Base-by-base conservation (phyloP, 2,113 vertebrate genomes). In the Protomyctophum bolini region DNA sequence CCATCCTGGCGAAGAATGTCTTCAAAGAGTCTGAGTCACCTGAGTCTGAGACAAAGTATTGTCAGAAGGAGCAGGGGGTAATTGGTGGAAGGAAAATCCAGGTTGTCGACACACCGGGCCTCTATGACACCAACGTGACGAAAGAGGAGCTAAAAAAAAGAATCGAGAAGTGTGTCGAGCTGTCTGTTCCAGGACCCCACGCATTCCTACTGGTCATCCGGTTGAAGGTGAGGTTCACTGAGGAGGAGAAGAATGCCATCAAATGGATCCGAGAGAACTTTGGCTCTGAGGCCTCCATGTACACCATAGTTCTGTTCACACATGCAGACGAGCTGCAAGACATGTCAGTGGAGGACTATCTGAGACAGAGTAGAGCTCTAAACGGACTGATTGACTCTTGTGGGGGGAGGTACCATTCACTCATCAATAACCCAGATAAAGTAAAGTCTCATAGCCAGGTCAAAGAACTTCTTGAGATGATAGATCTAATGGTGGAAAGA, bases 231-330 rank as follows among this genome's bases (percentile, higher is more conserved):
- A 81, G 84, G 52, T 90, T 90, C 80, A 92, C 92, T 0, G 84
- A 92, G 0, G 89, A 92, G 28, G 89, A 93, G n/a, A 73, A 75
- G 10, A 80, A 91, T 0, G 79, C 91, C 1, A 78, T 91, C 2
- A 89, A 87, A 64, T 89, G 87, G 88, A 88, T 93, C 84, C 85
- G 88, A 81, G 73, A 93, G 15, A 92, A 91, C 77, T 93, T 93
- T 83, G 92, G 91, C 3, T 83, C 83, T 0, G 86, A 90, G 1
- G 88, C 85, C 46, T 79, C 87, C 68, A 83, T 86, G 77, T 92
- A 92, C 80, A 91, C 87, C 10, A 89, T 93, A 45, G 72, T 93
- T 79, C 72, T 94, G 67, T 93, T 94, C 52, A 93, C 91, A 0
- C 80, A 77, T 45, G 90, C 87, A 63, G 92, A 94, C 55, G 87